A percentile compares a stretch with the other conserved stretches of the same genome.
phyloP scores from a whole-genome alignment of 53 echinoderm and acorn worm genomes.

The Luidia sarsii region DNA sequence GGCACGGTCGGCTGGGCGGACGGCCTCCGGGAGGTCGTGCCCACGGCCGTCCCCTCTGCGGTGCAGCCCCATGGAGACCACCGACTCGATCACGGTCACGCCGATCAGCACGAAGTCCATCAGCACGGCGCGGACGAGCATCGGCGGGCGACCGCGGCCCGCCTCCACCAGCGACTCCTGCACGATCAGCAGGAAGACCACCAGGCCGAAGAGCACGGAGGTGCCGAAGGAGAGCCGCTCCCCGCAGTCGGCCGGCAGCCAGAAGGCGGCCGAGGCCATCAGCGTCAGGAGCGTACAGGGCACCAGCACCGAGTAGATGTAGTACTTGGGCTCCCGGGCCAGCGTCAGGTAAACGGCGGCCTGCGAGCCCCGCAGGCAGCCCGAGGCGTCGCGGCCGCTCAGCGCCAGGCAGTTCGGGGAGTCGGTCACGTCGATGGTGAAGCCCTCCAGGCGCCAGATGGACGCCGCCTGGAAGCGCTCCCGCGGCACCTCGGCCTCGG shows the following conservation, averaged over 20 bases:
- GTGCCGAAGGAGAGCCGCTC: conserved; percentile 52
- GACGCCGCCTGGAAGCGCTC: not conserved
- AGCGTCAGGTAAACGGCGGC: not conserved
- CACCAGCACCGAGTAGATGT: conserved; percentile 10
- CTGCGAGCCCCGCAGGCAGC: not conserved
- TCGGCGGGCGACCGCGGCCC: not conserved
- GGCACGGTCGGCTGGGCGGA: not conserved
- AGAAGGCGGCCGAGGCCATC: conserved; percentile 27
- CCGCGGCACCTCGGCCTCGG: not conserved
- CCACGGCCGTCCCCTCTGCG: not conserved
- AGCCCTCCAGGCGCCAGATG: not conserved
- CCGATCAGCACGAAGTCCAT: conserved; percentile 11
- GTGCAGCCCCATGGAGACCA: not conserved
- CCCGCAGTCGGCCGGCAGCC: conserved; percentile 51
- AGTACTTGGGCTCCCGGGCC: conserved; percentile 15
- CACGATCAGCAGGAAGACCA: conserved; percentile 49
- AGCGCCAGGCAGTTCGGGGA: not conserved
- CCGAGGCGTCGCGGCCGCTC: not conserved
- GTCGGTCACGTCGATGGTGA: not conserved
- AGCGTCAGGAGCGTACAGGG: conserved; percentile 40
- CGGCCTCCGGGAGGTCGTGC: not conserved
- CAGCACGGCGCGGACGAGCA: conserved; percentile 19
- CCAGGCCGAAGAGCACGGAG: conserved; percentile 44
- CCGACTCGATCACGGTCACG: not conserved
- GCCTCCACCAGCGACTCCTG: conserved; percentile 10